Evolutionary conservation across 2,797 vertebrate species (phyloP), one percentile per base, ranked within the genome.

Genomic region (Aplochiton taeniatus): DNA sequence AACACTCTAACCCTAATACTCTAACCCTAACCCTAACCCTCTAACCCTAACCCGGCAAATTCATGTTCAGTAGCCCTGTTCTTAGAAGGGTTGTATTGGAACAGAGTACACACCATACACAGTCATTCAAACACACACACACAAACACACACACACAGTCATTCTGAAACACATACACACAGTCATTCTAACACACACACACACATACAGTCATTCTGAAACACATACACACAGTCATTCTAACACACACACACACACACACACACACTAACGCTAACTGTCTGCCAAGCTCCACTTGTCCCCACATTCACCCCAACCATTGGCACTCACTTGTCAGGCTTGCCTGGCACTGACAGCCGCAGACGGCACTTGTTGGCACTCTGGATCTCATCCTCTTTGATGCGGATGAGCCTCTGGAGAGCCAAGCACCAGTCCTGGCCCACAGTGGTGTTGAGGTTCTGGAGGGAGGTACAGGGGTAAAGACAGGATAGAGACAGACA

Each of bases 311-410:
- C 59, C 59, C 16, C 20, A n/a, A n/a, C 14, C 31, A 31, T n/a
- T 47, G 9, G 9, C 8, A 80, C 95, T 89, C 85, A 97, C 96
- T 93, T 97, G 87, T 96, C 96, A 0, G 95, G 92, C 61, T 95
- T 96, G 10, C 95, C 94, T 0, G 95, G 94, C 11, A 98, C 89
- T 63, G 95, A 91, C 50, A 98, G 93, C 4, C 94, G 89, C 14
- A 98, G 92, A 14, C 93, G 92, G 73, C 95, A 97, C 76, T 95
- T 96, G 90, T 97, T 95, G 74, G 95, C 95, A 0, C 93, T 94
- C 72, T 96, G 95, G 83, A 97, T 96, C 76, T 95, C 92, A 19
- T 95, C 95, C 66, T 97, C 96, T 77, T 97, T 96, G 19, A 97
- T 93, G 49, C 92, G 92, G 87, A 97, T 89, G 71, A 97, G 92